A percentile compares a stretch with the other conserved stretches of the same genome.
phyloP scores from a whole-genome alignment of 2,888 invertebrate species.

The Lasioglossum pauxillum region DNA sequence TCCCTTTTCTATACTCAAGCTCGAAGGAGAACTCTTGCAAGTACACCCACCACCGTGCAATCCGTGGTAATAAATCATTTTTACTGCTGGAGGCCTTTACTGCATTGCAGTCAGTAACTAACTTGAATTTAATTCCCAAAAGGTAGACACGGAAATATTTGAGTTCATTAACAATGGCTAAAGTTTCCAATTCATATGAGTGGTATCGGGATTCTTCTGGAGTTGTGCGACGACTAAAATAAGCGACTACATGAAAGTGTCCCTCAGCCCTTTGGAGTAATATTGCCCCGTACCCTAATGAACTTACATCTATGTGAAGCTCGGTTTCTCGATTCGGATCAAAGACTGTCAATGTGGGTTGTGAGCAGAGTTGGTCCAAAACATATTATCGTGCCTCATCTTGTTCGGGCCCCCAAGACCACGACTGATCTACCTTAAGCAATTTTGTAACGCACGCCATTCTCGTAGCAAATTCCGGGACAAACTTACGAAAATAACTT shows the following conservation, averaged over 20 bases:
- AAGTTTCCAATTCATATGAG: neutral
- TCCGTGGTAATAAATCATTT: too few relatives aligned
- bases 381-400: neutral
- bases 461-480: neutral
- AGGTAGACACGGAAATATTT: neutral
- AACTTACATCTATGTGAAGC: slow-evolving; percentile 7
- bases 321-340: slow-evolving; percentile 4
- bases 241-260: neutral
- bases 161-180: neutral
- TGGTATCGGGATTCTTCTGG: neutral
- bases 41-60: too few relatives aligned
- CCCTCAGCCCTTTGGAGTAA: neutral
- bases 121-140: neutral
- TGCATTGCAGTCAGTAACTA: neutral
- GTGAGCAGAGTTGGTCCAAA: neutral
- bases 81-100: too few relatives aligned
- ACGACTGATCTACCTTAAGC: neutral
- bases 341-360: neutral
- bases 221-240: neutral
- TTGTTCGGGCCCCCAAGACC: neutral
- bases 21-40: too few relatives aligned
- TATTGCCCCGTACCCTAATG: neutral
- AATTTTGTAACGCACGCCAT: neutral
- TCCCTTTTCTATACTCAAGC: too few relatives aligned
- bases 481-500: slow-evolving; percentile 6